phyloP scores from a whole-genome alignment of 2,888 invertebrate species.

The Hyles lineata region DNA sequence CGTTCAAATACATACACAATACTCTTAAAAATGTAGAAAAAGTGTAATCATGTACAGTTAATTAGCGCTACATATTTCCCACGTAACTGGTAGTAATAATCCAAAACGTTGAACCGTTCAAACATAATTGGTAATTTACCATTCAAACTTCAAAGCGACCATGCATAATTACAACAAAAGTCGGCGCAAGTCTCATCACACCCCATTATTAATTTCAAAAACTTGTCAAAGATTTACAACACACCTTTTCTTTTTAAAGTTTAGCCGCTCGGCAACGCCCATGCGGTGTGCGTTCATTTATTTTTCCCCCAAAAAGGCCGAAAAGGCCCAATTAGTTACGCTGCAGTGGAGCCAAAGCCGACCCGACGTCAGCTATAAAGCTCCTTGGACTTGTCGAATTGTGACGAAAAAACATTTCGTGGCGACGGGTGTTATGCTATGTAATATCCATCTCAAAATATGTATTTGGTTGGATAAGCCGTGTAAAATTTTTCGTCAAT shows the following conservation, averaged over 20 bases:
- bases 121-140: slow-evolving; percentile 14
- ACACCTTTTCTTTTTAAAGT: slow-evolving; percentile 17
- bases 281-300: slow-evolving; percentile 50
- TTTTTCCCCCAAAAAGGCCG: slow-evolving; percentile 67
- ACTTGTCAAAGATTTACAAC: slow-evolving; percentile 18
- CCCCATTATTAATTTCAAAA: slow-evolving; percentile 22
- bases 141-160: neutral
- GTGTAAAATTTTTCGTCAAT: neutral
- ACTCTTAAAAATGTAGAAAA: no score
- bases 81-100: no score
- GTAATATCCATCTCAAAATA: neutral
- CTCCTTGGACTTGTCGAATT: slow-evolving; percentile 29
- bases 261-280: slow-evolving; percentile 10
- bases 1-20: no score
- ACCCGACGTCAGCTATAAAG: slow-evolving; percentile 53
- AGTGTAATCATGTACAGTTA: no score
- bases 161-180: slow-evolving; percentile 10
- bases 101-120: neutral
- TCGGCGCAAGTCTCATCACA: neutral
- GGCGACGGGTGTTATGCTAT: neutral
- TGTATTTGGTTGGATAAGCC: neutral
- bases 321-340: slow-evolving; percentile 79
- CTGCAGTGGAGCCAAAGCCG: slow-evolving; percentile 51
- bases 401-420: neutral
- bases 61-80: no score